Evolutionary conservation across 1,140 invertebrate genomes (phyloP).

Genomic region (Drosophila repleta): DNA sequence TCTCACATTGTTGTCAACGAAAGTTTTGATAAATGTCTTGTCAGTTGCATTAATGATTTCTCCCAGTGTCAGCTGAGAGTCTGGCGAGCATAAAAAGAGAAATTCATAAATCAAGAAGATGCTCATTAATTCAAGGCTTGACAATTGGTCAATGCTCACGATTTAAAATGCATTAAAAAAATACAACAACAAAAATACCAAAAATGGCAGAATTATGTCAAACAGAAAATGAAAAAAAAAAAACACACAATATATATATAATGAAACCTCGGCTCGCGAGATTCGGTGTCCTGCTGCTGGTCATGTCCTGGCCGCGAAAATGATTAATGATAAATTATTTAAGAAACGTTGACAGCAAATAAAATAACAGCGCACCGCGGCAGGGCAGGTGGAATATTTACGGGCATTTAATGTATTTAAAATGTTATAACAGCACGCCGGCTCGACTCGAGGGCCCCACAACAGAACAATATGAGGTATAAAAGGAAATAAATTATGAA

Average conservation of each 20-base stretch:
- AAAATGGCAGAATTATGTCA: conserved; percentile 32
- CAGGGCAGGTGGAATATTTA: conserved; percentile 52
- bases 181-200: conserved; percentile 30
- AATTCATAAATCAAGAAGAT: conserved; percentile 62
- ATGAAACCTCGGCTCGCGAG: conserved; percentile 2
- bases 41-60: conserved; percentile 43
- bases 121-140: conserved; percentile 68
- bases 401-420: conserved; percentile 70
- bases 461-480: conserved; percentile 55
- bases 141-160: conserved; percentile 72
- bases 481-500: conserved; percentile 72
- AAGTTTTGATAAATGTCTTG: conserved; percentile 54
- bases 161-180: conserved; percentile 76
- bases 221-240: conserved; percentile 6
- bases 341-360: conserved; percentile 62
- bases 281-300: conserved; percentile 40
- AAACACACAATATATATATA: conserved; percentile 2
- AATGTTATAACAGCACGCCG: conserved; percentile 53
- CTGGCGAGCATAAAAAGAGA: not conserved
- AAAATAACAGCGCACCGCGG: conserved; percentile 28
- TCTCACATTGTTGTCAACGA: conserved; percentile 7
- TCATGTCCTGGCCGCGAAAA: conserved; percentile 52
- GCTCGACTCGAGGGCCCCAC: conserved; percentile 37
- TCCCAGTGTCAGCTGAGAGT: conserved; percentile 29
- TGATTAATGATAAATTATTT: conserved; percentile 76